Conservation (phyloP, 2,113 vertebrate genomes). For the Hippocampus comes region DNA sequence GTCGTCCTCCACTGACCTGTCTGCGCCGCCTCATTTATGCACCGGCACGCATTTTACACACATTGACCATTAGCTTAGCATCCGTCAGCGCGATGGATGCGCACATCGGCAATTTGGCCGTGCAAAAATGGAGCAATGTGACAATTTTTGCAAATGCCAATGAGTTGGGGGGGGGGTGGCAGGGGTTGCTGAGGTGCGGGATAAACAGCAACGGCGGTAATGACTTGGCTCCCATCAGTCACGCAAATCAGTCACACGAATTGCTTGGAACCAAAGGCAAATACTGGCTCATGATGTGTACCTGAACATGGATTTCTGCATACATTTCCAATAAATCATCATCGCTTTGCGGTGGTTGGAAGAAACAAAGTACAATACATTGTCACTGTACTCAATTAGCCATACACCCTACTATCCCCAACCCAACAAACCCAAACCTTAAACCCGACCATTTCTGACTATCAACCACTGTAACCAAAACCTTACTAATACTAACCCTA, state of each 20-base stretch:
- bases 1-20: slow-evolving; percentile 63
- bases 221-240: background rate
- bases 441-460: too few species aligned
- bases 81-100: slow-evolving; percentile 23
- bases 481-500: too few species aligned
- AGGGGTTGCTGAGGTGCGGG: background rate
- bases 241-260: background rate
- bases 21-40: slow-evolving; percentile 46
- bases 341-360: background rate
- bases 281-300: background rate
- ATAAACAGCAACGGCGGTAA: background rate
- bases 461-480: too few species aligned
- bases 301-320: background rate
- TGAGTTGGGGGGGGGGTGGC: background rate
- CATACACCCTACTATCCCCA: too few species aligned
- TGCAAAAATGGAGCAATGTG: background rate
- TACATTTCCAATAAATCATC: background rate
- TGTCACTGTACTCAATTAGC: background rate
- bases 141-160: background rate
- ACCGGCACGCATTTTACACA: slow-evolving; percentile 33
- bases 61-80: slow-evolving; percentile 39
- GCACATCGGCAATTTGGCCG: background rate
- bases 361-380: background rate
- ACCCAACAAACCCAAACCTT: too few species aligned
- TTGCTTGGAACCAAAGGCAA: background rate